Evolutionary conservation across 2,888 invertebrate genomes (phyloP).

Genomic region (Mythimna ferrago): DNA sequence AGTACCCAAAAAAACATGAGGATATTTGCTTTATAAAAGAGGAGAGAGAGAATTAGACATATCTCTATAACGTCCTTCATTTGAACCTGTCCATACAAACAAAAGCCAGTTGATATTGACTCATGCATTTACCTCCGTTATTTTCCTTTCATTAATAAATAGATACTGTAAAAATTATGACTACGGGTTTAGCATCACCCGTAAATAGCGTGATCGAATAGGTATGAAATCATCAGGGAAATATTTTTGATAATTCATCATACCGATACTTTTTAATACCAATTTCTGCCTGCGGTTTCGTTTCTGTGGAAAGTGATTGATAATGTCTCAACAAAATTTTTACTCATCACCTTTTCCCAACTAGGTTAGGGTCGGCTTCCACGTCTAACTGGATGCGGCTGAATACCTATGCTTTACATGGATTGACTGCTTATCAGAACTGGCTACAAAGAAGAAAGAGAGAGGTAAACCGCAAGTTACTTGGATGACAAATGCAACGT

Average conservation of each 20-base stretch:
- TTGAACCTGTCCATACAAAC: not conserved
- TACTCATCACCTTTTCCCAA: no score
- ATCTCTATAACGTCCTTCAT: not conserved
- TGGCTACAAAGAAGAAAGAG: no score
- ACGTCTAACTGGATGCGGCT: no score
- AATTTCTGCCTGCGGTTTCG: no score
- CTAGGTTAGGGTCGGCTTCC: no score
- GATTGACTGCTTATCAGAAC: no score
- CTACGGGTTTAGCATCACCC: constrained; percentile 19
- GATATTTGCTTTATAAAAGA: no score
- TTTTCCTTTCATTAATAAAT: constrained; percentile 47
- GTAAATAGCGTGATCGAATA: constrained; percentile 43
- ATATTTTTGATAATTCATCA: constrained; percentile 5
- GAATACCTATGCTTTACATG: no score
- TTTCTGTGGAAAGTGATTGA: not conserved
- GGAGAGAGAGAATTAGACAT: no score
- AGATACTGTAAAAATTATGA: constrained; percentile 19
- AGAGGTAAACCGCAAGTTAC: no score
- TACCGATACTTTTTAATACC: not conserved
- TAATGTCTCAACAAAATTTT: not conserved
- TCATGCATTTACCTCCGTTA: constrained; percentile 16
- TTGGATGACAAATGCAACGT: no score
- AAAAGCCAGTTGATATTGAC: constrained; percentile 20
- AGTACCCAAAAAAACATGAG: no score
- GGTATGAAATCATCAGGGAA: constrained; percentile 48